Evolutionary conservation across 2,113 vertebrate genomes (phyloP).

Genomic region (Charadrius vociferus): DNA sequence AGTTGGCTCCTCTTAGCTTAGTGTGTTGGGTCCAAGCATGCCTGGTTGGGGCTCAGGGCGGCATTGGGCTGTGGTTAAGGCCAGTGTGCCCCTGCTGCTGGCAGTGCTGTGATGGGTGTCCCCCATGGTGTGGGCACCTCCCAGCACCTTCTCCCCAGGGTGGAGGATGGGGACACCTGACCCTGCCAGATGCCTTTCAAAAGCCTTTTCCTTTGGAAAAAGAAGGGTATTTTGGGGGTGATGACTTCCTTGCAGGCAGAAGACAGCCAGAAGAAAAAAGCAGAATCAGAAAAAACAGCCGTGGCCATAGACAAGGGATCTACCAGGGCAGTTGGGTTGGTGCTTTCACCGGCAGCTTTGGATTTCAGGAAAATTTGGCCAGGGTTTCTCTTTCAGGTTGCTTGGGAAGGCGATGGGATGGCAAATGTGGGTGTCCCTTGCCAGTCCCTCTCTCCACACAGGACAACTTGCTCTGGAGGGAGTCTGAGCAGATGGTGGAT

Average conservation of each 20-base stretch:
- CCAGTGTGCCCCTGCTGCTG: neutral
- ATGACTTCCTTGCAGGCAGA: neutral
- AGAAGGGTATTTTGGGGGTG: neutral
- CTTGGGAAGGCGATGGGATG: neutral
- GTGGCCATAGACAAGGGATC: neutral
- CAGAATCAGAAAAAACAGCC: neutral
- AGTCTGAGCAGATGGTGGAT: neutral
- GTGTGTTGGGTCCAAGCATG: fast-evolving
- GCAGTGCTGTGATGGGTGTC: neutral
- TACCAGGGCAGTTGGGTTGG: neutral
- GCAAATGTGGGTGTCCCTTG: neutral
- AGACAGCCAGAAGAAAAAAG: neutral
- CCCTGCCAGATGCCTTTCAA: neutral
- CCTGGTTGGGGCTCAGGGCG: neutral
- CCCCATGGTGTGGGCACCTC: neutral
- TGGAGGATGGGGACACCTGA: neutral
- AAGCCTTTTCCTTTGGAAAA: neutral
- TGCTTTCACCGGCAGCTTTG: neutral
- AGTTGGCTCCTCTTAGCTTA: neutral
- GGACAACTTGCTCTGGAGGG: fast-evolving
- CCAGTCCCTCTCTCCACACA: neutral
- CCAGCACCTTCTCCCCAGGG: neutral
- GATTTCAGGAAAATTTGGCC: neutral
- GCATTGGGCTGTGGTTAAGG: neutral
- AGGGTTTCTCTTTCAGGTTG: neutral